Percentiles rank a stretch among this genome's conserved stretches.
Conservation (phyloP, 1,140 invertebrate genomes). For the Microplitis mediator region DNA sequence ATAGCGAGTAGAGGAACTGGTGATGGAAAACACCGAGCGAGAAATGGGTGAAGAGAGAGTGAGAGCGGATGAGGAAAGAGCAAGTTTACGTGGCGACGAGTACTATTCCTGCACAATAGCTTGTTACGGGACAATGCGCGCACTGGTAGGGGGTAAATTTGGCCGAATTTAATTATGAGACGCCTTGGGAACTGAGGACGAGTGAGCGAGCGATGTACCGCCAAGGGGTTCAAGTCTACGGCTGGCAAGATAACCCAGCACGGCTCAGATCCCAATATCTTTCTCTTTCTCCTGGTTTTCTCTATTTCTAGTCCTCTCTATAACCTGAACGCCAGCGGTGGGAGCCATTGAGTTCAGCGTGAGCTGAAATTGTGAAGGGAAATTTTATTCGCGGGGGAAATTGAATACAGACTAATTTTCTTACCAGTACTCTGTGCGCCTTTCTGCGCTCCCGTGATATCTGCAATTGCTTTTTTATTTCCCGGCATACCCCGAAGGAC, state of each 20-base stretch:
- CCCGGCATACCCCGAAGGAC: no score
- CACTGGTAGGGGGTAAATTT: conserved; percentile 53
- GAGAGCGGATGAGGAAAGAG: conserved; percentile 9
- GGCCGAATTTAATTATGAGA: conserved; percentile 63
- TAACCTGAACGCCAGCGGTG: not conserved
- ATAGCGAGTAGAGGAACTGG: not conserved
- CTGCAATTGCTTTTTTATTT: no score
- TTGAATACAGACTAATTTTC: conserved; percentile 63
- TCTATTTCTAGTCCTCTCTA: not conserved
- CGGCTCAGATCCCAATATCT: no score
- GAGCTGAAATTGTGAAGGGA: not conserved
- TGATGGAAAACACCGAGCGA: not conserved
- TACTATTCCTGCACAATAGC: conserved; percentile 55
- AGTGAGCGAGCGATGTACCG: conserved; percentile 28
- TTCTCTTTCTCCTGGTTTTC: not conserved
- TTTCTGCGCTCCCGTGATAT: conserved; percentile 34
- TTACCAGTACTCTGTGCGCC: conserved; percentile 39
- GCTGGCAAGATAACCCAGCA: conserved; percentile 3
- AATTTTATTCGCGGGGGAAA: conserved; percentile 45
- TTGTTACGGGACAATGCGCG: conserved; percentile 60
- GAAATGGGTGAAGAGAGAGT: not conserved
- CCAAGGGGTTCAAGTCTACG: conserved; percentile 36
- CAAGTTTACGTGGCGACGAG: conserved; percentile 50
- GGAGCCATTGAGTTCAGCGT: not conserved
- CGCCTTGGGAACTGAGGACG: conserved; percentile 51